These are phyloP conservation scores for Erethizon dorsatum DNA, from an alignment of 2,797 vertebrate species.

Conservation along the genomic window DNA sequence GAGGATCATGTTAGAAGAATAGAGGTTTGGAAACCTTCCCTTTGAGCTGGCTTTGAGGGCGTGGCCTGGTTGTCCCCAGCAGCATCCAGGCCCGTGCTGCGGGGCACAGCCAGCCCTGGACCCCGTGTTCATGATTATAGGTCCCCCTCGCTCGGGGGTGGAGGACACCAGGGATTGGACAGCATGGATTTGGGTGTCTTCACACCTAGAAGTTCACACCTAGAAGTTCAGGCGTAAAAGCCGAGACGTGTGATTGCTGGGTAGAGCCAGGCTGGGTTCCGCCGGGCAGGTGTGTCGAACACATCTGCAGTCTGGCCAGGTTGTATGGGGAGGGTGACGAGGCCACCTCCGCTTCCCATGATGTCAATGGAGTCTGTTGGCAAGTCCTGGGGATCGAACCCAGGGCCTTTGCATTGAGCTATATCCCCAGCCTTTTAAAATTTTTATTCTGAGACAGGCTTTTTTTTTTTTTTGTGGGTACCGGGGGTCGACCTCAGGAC, in stretches of 20 bases:
- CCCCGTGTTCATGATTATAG: neutral
- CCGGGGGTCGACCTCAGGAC: too few species aligned
- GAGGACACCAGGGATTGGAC: neutral
- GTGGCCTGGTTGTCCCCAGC: neutral
- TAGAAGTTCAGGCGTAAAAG: neutral
- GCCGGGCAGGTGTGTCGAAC: too few species aligned
- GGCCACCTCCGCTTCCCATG: neutral
- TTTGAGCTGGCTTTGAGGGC: neutral
- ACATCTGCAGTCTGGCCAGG: neutral
- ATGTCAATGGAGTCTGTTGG: neutral
- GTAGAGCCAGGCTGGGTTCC: neutral
- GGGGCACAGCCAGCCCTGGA: neutral
- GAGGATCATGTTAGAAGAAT: neutral
- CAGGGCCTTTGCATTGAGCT: neutral
- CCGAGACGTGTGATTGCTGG: neutral
- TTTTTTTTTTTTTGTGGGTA: too few species aligned
- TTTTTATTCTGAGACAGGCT: neutral
- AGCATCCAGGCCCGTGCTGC: neutral
- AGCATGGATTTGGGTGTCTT: neutral
- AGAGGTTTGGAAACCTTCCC: neutral
- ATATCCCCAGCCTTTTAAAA: neutral
- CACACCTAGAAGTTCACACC: neutral
- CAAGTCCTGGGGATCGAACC: neutral
- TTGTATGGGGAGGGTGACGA: neutral
- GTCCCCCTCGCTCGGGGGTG: neutral